phyloP scores from a whole-genome alignment of 2,888 invertebrate species.

The Macropis europaea region DNA sequence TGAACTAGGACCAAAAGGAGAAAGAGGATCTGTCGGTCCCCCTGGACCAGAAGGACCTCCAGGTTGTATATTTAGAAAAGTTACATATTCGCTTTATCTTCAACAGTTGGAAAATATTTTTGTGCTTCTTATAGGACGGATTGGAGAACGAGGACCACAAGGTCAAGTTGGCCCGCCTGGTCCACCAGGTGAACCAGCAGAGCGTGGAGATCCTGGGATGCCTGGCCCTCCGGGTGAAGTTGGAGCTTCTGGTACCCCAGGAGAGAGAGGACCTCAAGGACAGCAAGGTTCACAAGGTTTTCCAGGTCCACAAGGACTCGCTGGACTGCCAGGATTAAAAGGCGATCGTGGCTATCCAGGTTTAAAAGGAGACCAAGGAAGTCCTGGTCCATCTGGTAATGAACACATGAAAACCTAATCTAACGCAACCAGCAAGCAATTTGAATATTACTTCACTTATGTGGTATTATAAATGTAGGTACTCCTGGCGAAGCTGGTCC shows the following conservation, averaged over 20 bases:
- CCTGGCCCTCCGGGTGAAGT: conserved; percentile 87
- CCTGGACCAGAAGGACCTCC: conserved; percentile 89
- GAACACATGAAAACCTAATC: background rate
- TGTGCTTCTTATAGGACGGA: conserved; percentile 80
- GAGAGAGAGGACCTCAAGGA: conserved; percentile 88
- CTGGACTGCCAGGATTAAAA: conserved; percentile 87
- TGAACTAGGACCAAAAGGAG: conserved; percentile 87
- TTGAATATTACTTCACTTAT: background rate
- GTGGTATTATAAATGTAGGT: conserved; percentile 79
- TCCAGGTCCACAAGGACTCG: conserved; percentile 85
- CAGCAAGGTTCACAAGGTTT: conserved; percentile 86
- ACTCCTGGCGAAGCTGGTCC: conserved; percentile 84
- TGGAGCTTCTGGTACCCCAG: conserved; percentile 88
- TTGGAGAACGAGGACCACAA: conserved; percentile 89
- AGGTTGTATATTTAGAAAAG: conserved; percentile 78
- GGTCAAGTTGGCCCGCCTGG: conserved; percentile 89
- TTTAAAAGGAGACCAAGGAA: conserved; percentile 88
- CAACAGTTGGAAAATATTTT: background rate
- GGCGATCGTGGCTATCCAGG: conserved; percentile 88
- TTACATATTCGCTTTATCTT: background rate
- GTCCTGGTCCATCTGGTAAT: conserved; percentile 83
- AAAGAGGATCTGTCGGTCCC: conserved; percentile 86
- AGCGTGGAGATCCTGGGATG: conserved; percentile 88
- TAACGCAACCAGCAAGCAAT: background rate
- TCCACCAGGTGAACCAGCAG: conserved; percentile 90